Conservation (phyloP, 2,113 vertebrate genomes). For the Macaca mulatta region DNA sequence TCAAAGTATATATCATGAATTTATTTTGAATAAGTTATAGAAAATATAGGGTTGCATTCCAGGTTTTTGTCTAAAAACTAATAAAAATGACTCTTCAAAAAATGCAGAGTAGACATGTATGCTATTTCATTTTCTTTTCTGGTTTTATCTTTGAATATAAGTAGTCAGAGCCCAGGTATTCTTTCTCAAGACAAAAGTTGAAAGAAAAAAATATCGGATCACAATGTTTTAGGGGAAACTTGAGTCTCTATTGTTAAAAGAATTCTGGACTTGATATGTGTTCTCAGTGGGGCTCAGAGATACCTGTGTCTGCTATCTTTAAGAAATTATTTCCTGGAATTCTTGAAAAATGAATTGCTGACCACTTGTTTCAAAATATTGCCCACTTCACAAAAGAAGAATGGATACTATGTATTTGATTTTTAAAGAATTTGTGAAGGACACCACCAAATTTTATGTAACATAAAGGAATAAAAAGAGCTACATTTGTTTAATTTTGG, state of each 20-base stretch:
- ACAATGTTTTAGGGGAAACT: not conserved
- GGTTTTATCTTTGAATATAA: not conserved
- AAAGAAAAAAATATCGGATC: not conserved
- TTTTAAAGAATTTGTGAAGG: not conserved
- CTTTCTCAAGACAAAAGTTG: constrained; percentile 35
- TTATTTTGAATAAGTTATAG: not conserved
- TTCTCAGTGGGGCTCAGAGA: not conserved
- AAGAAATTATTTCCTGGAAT: not conserved
- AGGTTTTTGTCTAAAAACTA: not conserved
- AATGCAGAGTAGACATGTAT: not conserved
- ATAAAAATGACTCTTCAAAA: not conserved
- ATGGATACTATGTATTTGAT: not conserved
- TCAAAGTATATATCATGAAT: not conserved
- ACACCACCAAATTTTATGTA: not conserved
- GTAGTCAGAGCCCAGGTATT: not conserved
- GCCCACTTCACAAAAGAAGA: not conserved
- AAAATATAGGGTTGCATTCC: not conserved
- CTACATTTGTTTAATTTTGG: not conserved
- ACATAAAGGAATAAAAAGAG: not conserved
- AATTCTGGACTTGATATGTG: not conserved
- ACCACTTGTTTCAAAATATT: not conserved
- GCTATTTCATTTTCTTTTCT: not conserved
- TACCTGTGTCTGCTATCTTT: not conserved
- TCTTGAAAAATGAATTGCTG: not conserved
- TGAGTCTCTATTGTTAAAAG: not conserved